Conservation (phyloP, 1,140 invertebrate species). For the Drosophila baimaii region DNA sequence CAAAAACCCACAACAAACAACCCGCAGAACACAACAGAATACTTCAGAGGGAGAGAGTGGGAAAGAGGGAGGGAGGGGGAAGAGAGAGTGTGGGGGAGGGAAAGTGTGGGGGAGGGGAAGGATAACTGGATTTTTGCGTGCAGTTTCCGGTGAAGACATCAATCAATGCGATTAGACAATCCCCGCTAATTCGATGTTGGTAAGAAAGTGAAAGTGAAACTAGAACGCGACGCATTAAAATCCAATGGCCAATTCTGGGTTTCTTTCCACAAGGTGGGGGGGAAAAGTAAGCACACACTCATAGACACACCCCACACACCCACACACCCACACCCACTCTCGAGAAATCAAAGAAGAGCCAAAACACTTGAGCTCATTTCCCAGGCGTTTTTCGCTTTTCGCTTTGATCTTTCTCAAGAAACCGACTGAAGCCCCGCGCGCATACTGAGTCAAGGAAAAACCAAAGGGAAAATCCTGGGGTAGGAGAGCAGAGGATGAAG, state of each 20-base stretch:
- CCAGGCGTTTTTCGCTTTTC: slow-evolving; percentile 56
- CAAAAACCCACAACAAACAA: slow-evolving; percentile 43
- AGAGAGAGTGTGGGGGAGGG: not conserved
- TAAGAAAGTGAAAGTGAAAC: slow-evolving; percentile 44
- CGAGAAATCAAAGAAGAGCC: slow-evolving; percentile 62
- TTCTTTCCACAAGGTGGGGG: slow-evolving; percentile 14
- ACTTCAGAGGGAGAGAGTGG: not conserved
- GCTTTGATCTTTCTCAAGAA: slow-evolving; percentile 61
- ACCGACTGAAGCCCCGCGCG: slow-evolving; percentile 26
- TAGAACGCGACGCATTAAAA: slow-evolving; percentile 63
- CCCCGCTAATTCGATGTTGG: slow-evolving; percentile 7
- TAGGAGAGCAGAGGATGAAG: too few species aligned
- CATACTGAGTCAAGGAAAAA: slow-evolving; percentile 15
- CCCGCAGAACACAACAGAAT: slow-evolving; percentile 27
- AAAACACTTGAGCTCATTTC: slow-evolving; percentile 70
- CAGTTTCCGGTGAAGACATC: slow-evolving; percentile 37
- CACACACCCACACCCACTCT: slow-evolving; percentile 53
- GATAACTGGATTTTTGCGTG: slow-evolving; percentile 64
- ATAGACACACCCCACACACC: too few species aligned
- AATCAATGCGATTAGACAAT: slow-evolving; percentile 51
- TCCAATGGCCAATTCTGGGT: slow-evolving; percentile 57
- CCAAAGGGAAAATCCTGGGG: slow-evolving; percentile 9
- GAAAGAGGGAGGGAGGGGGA: not conserved
- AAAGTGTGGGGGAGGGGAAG: not conserved
- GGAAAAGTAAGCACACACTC: not conserved